Conservation (phyloP, 1,140 invertebrate genomes). For the Caligus rogercresseyi region DNA sequence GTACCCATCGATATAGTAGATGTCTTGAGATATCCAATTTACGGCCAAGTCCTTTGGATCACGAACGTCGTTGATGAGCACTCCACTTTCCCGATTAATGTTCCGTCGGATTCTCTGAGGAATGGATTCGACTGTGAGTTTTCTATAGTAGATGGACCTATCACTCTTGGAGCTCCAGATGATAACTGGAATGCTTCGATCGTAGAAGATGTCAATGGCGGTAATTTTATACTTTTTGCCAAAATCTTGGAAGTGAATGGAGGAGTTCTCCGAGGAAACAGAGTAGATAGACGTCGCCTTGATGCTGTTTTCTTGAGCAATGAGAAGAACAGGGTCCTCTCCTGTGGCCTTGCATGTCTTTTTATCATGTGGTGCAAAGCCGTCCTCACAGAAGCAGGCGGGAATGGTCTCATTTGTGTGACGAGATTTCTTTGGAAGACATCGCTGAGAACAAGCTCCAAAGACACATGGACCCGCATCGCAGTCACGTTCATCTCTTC, state of each 20-base stretch:
- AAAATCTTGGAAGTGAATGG: conserved; percentile 1
- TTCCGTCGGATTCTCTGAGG: conserved; percentile 4
- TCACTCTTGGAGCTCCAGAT: conserved; percentile 8
- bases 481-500: conserved; percentile 41
- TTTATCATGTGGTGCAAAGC: conserved; percentile 34
- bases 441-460: conserved; percentile 52
- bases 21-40: conserved; percentile 49
- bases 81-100: neutral
- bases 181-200: conserved; percentile 17
- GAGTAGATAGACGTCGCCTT: neutral
- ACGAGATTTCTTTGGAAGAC: conserved; percentile 42
- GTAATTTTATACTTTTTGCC: conserved; percentile 23
- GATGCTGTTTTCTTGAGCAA: conserved; percentile 17
- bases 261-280: neutral
- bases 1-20: conserved; percentile 54
- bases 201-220: conserved; percentile 26
- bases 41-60: conserved; percentile 52
- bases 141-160: conserved; percentile 7
- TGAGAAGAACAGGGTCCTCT: conserved; percentile 21
- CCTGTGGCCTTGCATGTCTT: conserved; percentile 30
- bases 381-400: conserved; percentile 45
- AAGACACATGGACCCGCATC: conserved; percentile 38
- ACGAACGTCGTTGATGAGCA: conserved; percentile 4
- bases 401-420: conserved; percentile 25
- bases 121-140: neutral